phyloP scores from a whole-genome alignment of 2,888 invertebrate genomes.

The Drosophila engyochracea region DNA sequence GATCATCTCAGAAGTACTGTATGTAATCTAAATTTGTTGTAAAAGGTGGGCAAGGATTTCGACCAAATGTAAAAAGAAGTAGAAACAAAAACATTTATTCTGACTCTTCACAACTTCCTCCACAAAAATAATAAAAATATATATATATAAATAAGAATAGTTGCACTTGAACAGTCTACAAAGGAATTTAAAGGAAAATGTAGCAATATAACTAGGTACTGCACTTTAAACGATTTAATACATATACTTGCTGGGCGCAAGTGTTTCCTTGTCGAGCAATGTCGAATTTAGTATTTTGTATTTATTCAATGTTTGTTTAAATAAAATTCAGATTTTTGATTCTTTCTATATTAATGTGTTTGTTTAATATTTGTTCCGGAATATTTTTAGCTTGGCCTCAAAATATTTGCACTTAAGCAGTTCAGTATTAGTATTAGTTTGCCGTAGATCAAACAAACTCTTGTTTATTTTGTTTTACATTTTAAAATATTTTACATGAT shows the following conservation, averaged over 20 bases:
- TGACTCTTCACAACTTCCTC: neutral
- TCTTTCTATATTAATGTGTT: neutral
- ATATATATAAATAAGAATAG: no score
- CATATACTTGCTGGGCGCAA: neutral
- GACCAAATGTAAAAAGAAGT: neutral
- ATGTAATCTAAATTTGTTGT: neutral
- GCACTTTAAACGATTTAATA: neutral
- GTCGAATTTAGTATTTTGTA: neutral
- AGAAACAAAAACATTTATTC: no score
- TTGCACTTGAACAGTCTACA: neutral
- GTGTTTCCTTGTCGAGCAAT: neutral
- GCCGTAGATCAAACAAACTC: neutral
- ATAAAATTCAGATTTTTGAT: neutral
- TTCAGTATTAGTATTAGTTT: neutral
- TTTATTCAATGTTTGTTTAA: neutral
- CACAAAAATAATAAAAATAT: neutral
- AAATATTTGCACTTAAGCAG: neutral
- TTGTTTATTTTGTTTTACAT: neutral
- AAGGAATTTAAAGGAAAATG: neutral
- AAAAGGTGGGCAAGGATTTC: neutral
- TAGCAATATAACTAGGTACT: neutral
- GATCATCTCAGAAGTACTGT: neutral
- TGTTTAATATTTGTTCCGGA: neutral
- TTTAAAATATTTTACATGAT: constrained; percentile 1
- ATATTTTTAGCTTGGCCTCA: neutral